Percentiles rank a stretch among this genome's conserved stretches.
Conservation (phyloP, 2,797 vertebrate species). For the Jordanella pulchra region DNA sequence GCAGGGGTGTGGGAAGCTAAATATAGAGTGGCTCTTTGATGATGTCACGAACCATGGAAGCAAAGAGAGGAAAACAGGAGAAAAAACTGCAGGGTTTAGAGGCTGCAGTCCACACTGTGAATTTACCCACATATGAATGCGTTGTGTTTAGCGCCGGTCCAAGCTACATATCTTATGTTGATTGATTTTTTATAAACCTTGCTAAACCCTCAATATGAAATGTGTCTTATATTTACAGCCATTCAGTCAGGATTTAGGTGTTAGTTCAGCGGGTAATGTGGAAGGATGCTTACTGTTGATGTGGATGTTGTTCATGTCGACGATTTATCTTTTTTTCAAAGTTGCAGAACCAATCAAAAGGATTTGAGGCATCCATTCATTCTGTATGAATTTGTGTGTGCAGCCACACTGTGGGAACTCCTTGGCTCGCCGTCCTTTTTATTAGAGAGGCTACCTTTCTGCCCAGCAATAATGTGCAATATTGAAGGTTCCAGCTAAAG, state of each 20-base stretch:
- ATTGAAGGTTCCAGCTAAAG: constrained; percentile 20
- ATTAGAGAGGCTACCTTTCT: constrained; percentile 18
- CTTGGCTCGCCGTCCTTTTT: not conserved
- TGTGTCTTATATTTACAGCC: not conserved
- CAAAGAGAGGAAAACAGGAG: constrained; percentile 50
- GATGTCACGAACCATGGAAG: constrained; percentile 77
- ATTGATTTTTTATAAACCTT: not conserved
- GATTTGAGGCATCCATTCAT: too few species aligned
- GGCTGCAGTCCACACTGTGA: constrained; percentile 39
- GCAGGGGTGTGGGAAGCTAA: constrained; percentile 77
- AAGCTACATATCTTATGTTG: not conserved
- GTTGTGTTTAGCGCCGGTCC: not conserved
- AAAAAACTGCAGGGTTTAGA: constrained; percentile 47
- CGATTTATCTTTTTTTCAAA: not conserved
- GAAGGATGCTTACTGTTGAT: not conserved
- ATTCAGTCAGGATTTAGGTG: not conserved
- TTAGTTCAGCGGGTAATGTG: not conserved
- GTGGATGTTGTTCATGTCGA: not conserved
- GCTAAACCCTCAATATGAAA: not conserved
- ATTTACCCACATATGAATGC: constrained; percentile 2
- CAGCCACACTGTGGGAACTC: not conserved
- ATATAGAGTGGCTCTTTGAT: constrained; percentile 82
- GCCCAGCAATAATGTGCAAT: constrained; percentile 22
- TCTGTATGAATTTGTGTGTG: not conserved
- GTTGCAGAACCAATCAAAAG: not conserved